Evolutionary conservation across 53 echinoderm and acorn worm species (phyloP), one percentile per base, ranked within the genome.

Genomic region (Pentamera pediparva): DNA sequence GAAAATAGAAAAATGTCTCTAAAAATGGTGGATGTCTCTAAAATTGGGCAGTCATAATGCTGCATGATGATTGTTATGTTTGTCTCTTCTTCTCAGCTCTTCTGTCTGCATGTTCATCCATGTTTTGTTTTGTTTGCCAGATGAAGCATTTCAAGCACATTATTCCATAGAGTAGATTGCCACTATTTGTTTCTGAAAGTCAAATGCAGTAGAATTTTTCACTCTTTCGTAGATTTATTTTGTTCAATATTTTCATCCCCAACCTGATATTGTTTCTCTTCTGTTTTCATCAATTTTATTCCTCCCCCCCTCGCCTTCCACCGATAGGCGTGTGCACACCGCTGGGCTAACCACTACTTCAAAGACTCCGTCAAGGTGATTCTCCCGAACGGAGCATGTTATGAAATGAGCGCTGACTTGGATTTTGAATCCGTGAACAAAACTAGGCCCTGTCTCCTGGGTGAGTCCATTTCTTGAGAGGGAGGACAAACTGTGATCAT

Each of bases 341-440:
- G 82, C 34, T 96, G 96, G 96, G 82, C 91, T 32, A 96, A 95
- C 76, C 78, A 82, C 28, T 91, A 65, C 82, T 91, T 91, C 83
- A 80, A 59, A 35, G 72, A 65, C 31, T 67, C 74, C 10, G 75
- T 78, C 30, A 73, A 87, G 51, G 87, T 92, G 15, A 87, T 96
- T 37, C 76, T 96, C 39, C 91, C 91, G 12, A 96, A 96, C 36
- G 96, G 96, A 41, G 96, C 70, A 13, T 96, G 96, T 75, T 96
- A 80, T 75, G 85, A 82, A 34, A 76, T 96, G 65, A 82, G 80
- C 26, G 77, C 80, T 30, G 96, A 85, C 18, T 51, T 89, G 52
- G 67, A 89, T 56, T 91, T 83, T 54, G 64, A 72, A 39, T 75
- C 78, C 13, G 77, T 91, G 22, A 87, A 90, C 74, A 96, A 78